phyloP scores from a whole-genome alignment of 2,113 vertebrate genomes.

The Machaerirhynchus nigripectus region DNA sequence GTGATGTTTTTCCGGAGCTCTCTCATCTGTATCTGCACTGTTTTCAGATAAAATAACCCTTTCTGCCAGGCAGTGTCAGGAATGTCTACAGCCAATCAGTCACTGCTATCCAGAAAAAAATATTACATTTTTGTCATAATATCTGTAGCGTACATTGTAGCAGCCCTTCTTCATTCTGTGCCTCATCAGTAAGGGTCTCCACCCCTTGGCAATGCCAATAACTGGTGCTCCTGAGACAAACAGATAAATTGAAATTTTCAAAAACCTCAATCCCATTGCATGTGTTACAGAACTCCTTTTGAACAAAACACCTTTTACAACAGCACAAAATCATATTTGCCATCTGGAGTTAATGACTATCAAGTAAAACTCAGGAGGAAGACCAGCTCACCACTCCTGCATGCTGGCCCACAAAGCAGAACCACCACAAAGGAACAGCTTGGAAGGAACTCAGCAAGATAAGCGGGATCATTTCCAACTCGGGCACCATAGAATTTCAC shows the following conservation, averaged over 20 bases:
- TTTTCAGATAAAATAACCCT: constrained; percentile 70
- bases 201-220: neutral
- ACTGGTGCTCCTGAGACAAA: neutral
- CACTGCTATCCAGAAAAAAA: constrained; percentile 28
- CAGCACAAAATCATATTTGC: neutral
- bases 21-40: constrained; percentile 64
- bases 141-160: neutral
- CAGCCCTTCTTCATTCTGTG: neutral
- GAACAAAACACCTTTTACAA: neutral
- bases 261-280: neutral
- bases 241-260: neutral
- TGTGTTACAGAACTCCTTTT: neutral
- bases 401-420: neutral
- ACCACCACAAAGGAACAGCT: neutral
- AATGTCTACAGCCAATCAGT: constrained; percentile 57
- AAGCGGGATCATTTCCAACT: neutral
- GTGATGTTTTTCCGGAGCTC: constrained; percentile 52
- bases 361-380: neutral
- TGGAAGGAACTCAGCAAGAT: neutral
- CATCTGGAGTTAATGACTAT: neutral
- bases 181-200: neutral
- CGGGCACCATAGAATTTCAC: neutral
- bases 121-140: constrained; percentile 1
- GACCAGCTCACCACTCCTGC: neutral
- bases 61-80: constrained; percentile 58